Conservation (phyloP, 2,113 vertebrate species). For the Myiopsitta monachus region DNA sequence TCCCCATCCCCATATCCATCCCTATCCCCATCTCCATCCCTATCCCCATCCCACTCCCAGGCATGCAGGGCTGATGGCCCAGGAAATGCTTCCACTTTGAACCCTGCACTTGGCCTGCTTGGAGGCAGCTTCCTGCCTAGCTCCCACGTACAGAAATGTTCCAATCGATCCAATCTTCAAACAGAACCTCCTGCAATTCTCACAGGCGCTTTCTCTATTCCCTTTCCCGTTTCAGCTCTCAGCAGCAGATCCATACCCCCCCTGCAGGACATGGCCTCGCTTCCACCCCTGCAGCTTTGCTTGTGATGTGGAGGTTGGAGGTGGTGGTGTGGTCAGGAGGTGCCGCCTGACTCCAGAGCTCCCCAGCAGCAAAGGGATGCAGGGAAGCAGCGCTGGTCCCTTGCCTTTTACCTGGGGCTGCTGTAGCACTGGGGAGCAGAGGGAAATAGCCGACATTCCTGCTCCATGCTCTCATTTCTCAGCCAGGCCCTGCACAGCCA, state of each 20-base stretch:
- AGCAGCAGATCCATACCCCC: background rate
- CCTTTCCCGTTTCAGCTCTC: background rate
- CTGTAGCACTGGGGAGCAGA: background rate
- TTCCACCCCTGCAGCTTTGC: background rate
- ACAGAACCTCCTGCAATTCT: background rate
- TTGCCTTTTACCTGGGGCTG: background rate
- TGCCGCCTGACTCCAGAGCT: background rate
- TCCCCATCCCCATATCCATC: too few relatives aligned
- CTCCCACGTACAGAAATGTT: background rate
- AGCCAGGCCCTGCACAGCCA: background rate
- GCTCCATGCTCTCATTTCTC: slow-evolving; percentile 16
- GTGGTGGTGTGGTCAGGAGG: background rate
- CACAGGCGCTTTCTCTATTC: background rate
- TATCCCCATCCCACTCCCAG: accelerated
- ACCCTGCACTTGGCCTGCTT: background rate
- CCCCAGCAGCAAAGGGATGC: background rate
- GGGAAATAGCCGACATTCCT: slow-evolving; percentile 54
- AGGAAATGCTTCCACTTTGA: background rate
- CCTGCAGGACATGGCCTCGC: background rate
- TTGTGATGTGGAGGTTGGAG: background rate
- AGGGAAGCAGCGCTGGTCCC: accelerated
- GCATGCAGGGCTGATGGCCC: background rate
- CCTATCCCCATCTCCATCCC: background rate
- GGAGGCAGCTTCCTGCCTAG: background rate
- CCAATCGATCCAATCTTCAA: background rate